Evolutionary conservation across 2,113 vertebrate genomes (phyloP), one percentile per base, ranked within the genome.

Genomic region (Pseudorhombus dupliciocellatus): DNA sequence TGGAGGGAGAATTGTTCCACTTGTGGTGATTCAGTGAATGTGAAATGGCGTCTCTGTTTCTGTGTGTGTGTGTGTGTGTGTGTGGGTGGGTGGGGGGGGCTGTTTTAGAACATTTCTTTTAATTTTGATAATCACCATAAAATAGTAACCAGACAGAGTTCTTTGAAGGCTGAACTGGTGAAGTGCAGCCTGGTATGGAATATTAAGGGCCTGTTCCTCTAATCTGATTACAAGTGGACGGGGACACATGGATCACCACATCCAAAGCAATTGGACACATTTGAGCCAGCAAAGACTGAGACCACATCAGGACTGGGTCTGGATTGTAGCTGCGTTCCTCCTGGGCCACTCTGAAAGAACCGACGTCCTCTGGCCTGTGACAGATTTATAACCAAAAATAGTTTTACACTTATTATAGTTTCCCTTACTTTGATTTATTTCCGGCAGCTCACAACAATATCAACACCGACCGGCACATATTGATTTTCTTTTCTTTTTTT

Each of bases 11-110:
- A 21, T 68, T 77, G 60, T 75, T 84, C 53, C 40, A 68, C 69
- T 66, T 62, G 54, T 70, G 56, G 37, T 56, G 54, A 48, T 60
- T 56, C 74, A 65, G 80, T 72, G 64, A 65, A 64, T 68, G 52
- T 31, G 40, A 65, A 60, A 58, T 48, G 5, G 26, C n/a, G 25
- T 70, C 28, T 60, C 12, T 44, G 24, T 63, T 56, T 44, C 58
- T 54, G 42, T 37, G 58, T 64, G 18, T 46, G 24, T 67, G 57
- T 55, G 24, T 16, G 6, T 51, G 34, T 12, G n/a, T n/a, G n/a
- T n/a, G n/a, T n/a, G n/a, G n/a, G n/a, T n/a, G n/a, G n/a, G n/a
- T n/a, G n/a, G n/a, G n/a, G n/a, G n/a, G n/a, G n/a, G n/a, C 10
- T 37, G 10, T 37, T 10, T 10, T 10, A 0, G 10, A 3, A 34